Percentiles rank a stretch among this genome's conserved stretches.
These are phyloP conservation scores for Steinernema carpocapsae DNA, from an alignment of 2,888 invertebrate species.

Conservation along the genomic window DNA sequence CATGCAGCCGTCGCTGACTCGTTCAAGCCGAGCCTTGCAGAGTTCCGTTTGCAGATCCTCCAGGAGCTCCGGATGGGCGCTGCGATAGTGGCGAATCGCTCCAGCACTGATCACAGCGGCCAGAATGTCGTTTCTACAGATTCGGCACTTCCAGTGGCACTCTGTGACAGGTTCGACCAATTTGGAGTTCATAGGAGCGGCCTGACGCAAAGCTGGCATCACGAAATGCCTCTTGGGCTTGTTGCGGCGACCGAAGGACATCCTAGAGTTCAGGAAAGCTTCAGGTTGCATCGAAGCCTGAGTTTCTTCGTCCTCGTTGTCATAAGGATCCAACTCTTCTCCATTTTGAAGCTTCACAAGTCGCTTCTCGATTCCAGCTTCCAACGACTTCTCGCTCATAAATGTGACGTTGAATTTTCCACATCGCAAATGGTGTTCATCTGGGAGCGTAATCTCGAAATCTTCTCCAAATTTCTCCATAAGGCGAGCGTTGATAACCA, in stretches of 20 bases:
- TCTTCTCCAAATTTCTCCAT: conserved; percentile 64
- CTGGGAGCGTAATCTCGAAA: conserved; percentile 63
- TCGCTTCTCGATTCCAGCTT: conserved; percentile 44
- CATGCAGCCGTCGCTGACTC: conserved; percentile 68
- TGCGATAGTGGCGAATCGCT: conserved; percentile 65
- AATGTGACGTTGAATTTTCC: conserved; percentile 51
- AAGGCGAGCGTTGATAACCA: conserved; percentile 65
- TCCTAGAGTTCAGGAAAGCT: conserved; percentile 60
- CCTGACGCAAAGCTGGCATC: conserved; percentile 62
- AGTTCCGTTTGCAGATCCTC: conserved; percentile 66
- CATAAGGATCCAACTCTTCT: conserved; percentile 41
- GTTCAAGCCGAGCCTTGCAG: conserved; percentile 65
- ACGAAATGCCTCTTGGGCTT: conserved; percentile 67
- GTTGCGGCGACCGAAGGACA: conserved; percentile 56
- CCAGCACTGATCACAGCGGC: conserved; percentile 63
- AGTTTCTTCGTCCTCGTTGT: conserved; percentile 40
- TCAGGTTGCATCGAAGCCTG: conserved; percentile 32
- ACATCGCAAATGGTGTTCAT: conserved; percentile 62
- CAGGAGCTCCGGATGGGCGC: conserved; percentile 57
- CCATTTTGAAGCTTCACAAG: conserved; percentile 45
- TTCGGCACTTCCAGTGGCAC: conserved; percentile 66
- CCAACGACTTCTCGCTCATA: conserved; percentile 57
- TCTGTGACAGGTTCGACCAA: conserved; percentile 62
- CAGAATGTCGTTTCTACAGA: conserved; percentile 56
- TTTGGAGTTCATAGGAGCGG: conserved; percentile 57